Evolutionary conservation across 2,797 vertebrate genomes (phyloP).

Genomic region (Odontamblyopus lacepedii): DNA sequence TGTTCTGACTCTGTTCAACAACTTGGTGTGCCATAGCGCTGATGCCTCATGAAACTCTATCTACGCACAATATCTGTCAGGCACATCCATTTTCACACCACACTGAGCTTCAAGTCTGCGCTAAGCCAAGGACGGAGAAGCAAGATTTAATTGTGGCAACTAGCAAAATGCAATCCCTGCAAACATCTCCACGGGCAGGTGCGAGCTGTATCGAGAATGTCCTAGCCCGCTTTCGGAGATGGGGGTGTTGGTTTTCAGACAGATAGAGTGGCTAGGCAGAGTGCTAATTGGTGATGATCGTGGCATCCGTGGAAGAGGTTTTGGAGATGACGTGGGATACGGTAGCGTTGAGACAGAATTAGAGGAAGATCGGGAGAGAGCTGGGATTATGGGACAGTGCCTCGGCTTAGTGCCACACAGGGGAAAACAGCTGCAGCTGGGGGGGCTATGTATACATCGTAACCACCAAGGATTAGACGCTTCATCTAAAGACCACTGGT

Average conservation of each 20-base stretch:
- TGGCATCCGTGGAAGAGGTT: constrained; percentile 55
- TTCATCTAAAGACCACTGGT: not conserved
- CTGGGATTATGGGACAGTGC: constrained; percentile 1
- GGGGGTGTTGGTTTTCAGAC: constrained; percentile 64
- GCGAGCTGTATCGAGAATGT: constrained; percentile 49
- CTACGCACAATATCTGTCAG: constrained; percentile 50
- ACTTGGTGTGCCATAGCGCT: constrained; percentile 29
- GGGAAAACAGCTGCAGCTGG: constrained; percentile 17
- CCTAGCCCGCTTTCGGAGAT: constrained; percentile 43
- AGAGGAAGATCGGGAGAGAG: constrained; percentile 19
- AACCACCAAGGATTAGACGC: constrained; percentile 11
- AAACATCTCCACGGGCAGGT: constrained; percentile 54
- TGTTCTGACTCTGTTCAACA: constrained; percentile 38
- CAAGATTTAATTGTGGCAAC: constrained; percentile 50
- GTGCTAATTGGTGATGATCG: constrained; percentile 63
- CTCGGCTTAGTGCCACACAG: constrained; percentile 11
- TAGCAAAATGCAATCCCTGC: constrained; percentile 36
- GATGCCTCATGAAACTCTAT: constrained; percentile 55
- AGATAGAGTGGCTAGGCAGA: constrained; percentile 48
- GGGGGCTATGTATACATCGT: not conserved
- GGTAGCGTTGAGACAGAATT: constrained; percentile 23
- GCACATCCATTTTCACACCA: constrained; percentile 42
- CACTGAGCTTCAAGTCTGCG: constrained; percentile 33
- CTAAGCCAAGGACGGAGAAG: constrained; percentile 39
- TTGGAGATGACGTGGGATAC: constrained; percentile 48